Evolutionary conservation across 1,140 invertebrate species (phyloP), one percentile per base, ranked within the genome.

Genomic region (Rhynchophorus ferrugineus): DNA sequence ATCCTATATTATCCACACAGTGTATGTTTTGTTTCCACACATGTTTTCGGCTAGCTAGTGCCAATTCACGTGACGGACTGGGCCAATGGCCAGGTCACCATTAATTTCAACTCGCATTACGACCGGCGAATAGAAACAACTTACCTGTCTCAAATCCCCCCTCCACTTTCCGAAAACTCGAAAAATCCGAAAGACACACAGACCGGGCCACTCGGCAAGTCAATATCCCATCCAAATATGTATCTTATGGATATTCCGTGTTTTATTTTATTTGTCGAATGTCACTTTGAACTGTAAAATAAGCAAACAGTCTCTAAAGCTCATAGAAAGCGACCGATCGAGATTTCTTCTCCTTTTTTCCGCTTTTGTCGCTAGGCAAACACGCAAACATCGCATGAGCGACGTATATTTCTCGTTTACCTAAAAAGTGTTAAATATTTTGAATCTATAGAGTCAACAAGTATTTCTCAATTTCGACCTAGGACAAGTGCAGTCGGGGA

Each of bases 201-300:
- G 24, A n/a, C n/a, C n/a, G n/a, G n/a, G 51, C 51, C 51, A 54
- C 51, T 54, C 51, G 44, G 45, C 45, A 54, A 54, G 62, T 64
- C 61, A 62, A 64, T 64, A 64, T 56, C 54, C 60, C 58, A 55
- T 53, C 43, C 61, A 63, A 61, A 63, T 65, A 63, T 63, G 54
- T 65, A 57, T 57, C 60, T 62, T 65, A 61, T 58, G 63, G 63
- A 65, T 65, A 59, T 57, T 65, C 58, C 51, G 61, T 65, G 61
- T 65, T 65, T 65, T 65, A 63, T 61, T 60, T 48, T 60, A 56
- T 65, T 65, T 63, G 56, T 56, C 53, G 35, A 58, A 62, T 62
- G 63, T 65, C 63, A 65, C 63, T 60, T 58, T 54, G 59, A 56
- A 48, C 61, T 61, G 61, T 62, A 60, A 64, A 64, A 58, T 56